Conservation (phyloP, 2,113 vertebrate species). For the Chinchilla lanigera region DNA sequence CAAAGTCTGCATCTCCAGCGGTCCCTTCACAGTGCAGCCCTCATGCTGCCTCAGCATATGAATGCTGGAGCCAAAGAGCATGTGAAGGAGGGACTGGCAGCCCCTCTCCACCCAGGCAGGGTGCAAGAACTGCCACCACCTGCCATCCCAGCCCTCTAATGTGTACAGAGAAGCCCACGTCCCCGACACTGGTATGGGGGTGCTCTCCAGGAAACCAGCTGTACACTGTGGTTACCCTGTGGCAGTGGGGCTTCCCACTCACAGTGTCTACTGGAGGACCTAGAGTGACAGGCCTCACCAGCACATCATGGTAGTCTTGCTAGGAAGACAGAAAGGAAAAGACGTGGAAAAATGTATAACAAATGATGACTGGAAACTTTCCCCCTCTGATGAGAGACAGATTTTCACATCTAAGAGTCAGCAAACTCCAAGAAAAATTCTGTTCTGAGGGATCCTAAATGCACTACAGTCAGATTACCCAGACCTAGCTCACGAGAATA, state of each 20-base stretch:
- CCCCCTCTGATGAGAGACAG: neutral
- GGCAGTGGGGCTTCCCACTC: neutral
- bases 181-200: neutral
- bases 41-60: neutral
- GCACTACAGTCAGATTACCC: neutral
- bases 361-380: neutral
- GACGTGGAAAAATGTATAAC: neutral
- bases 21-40: neutral
- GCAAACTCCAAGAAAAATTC: neutral
- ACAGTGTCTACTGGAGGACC: rapidly evolving
- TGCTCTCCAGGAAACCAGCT: rapidly evolving
- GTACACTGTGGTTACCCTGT: neutral
- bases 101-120: no score
- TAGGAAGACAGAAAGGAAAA: neutral
- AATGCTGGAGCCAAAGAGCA: neutral
- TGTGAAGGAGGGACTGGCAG: neutral
- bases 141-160: neutral
- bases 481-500: neutral
- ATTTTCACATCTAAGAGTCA: neutral
- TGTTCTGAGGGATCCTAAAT: neutral
- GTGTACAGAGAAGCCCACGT: no score
- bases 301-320: rapidly evolving
- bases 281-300: neutral
- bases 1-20: neutral
- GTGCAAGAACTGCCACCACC: neutral